Base-by-base conservation (phyloP, 1,140 invertebrate genomes). In the Drosophila carrolli region DNA sequence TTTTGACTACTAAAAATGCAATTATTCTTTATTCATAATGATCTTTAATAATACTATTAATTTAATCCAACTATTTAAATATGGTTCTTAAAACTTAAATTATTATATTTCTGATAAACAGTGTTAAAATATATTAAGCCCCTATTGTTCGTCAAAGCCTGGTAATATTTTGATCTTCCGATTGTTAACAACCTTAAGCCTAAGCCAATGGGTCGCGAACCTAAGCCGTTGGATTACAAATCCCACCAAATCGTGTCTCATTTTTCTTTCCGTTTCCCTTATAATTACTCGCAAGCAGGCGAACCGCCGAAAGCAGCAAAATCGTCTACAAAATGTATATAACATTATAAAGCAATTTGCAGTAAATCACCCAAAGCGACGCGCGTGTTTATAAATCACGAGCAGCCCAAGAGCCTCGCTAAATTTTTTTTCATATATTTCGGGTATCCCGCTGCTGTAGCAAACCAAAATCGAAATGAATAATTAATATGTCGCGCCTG, bases 331-430 rank as follows among this genome's bases (percentile, higher is more conserved):
- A 81, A 83, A 82, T 86, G 70, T 82, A 86, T 86, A 86, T 86
- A 88, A 89, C 84, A 89, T 88, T 88, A 88, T 88, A 88, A 88
- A 88, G 84, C 84, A 88, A 88, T 88, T 88, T 88, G 84, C 84
- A 88, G 84, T 88, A 88, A 88, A 88, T 88, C 84, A 88, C 80
- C 65, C 53, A 89, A 81, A 89, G 80, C 75, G 79, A 68, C 84
- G 84, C 83, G 79, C 84, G 79, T 86, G 84, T 86, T 86, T 86
- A 89, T 89, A 89, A 89, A 89, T 89, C 84, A 89, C 76, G 71
- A 82, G 67, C 84, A 68, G 75, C 73, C 57, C 53, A 48, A 56
- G 65, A 71, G 56, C 37, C 48, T 44, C n/a, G 58, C 48, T 19
- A 40, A n/a, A 35, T 62, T 13, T 48, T 58, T 35, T 37, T 27